phyloP scores from a whole-genome alignment of 2,797 vertebrate genomes.

The Perodicticus potto region DNA sequence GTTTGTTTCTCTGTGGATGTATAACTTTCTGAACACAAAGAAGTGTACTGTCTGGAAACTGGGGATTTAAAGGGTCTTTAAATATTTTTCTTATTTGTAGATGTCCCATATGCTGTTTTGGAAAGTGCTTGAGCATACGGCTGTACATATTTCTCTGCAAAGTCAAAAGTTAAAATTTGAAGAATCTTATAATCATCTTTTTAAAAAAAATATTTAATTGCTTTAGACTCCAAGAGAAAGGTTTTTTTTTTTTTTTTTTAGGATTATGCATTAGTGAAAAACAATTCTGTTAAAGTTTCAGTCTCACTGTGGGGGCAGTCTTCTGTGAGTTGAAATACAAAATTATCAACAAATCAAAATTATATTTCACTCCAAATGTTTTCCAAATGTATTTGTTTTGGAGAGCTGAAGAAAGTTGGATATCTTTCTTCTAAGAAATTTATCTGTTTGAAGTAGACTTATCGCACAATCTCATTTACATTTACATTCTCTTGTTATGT shows the following conservation, averaged over 20 bases:
- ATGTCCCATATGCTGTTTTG: neutral
- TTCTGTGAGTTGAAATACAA: conserved; percentile 71
- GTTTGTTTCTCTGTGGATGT: neutral
- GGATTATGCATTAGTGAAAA: conserved; percentile 63
- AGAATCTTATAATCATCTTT: conserved; percentile 64
- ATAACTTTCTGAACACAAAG: conserved; percentile 40
- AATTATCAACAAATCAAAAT: conserved; percentile 80
- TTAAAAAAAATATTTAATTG: conserved; percentile 52
- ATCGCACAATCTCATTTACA: conserved; percentile 29
- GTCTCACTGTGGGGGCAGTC: conserved; percentile 71
- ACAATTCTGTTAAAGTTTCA: conserved; percentile 70
- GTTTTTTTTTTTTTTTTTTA: neutral
- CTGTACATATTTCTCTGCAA: neutral
- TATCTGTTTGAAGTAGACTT: conserved; percentile 55
- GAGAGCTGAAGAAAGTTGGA: conserved; percentile 53
- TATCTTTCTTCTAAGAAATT: conserved; percentile 65
- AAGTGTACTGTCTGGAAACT: conserved; percentile 20
- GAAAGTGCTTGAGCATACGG: conserved; percentile 14
- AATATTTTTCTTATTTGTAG: neutral
- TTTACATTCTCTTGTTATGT: conserved; percentile 54
- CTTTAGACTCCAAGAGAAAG: conserved; percentile 35
- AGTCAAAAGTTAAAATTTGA: conserved; percentile 52
- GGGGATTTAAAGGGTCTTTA: conserved; percentile 13
- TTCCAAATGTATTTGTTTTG: conserved; percentile 74
- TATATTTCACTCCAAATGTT: conserved; percentile 76